phyloP scores from a whole-genome alignment of 1,140 invertebrate species.

The Camponotus floridanus region DNA sequence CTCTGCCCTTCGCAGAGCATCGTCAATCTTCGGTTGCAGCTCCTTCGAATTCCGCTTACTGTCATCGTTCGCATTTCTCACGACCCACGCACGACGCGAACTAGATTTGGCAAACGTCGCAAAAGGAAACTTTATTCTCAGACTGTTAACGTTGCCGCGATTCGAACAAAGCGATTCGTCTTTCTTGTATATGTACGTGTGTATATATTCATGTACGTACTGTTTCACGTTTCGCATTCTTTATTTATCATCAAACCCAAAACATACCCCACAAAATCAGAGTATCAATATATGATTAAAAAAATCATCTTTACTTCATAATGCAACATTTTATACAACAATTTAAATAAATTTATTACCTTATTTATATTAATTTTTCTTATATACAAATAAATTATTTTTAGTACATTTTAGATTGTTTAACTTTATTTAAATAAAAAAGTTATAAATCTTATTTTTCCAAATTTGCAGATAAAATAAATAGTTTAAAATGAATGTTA shows the following conservation, averaged over 20 bases:
- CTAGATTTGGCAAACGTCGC: slow-evolving; percentile 70
- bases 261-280: neutral
- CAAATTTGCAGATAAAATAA: slow-evolving; percentile 6
- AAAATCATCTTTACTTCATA: neutral
- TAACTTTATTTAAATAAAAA: neutral
- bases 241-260: slow-evolving; percentile 35
- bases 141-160: slow-evolving; percentile 54
- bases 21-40: slow-evolving; percentile 55
- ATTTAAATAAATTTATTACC: neutral
- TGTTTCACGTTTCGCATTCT: slow-evolving; percentile 40
- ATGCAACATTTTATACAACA: neutral
- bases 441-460: neutral
- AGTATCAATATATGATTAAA: neutral
- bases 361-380: neutral
- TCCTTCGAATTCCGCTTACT: slow-evolving; percentile 48
- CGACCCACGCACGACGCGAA: slow-evolving; percentile 62
- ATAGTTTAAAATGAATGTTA: slow-evolving; percentile 13
- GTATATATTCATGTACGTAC: too few species aligned
- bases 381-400: slow-evolving; percentile 14
- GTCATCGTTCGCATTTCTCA: slow-evolving; percentile 69
- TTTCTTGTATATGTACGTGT: slow-evolving; percentile 3
- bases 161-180: slow-evolving; percentile 47
- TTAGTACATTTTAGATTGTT: neutral
- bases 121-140: slow-evolving; percentile 66
- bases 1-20: slow-evolving; percentile 18